These are phyloP conservation scores for Leptodactylus fallax DNA, from an alignment of 2,797 vertebrate genomes.

Conservation along the genomic window DNA sequence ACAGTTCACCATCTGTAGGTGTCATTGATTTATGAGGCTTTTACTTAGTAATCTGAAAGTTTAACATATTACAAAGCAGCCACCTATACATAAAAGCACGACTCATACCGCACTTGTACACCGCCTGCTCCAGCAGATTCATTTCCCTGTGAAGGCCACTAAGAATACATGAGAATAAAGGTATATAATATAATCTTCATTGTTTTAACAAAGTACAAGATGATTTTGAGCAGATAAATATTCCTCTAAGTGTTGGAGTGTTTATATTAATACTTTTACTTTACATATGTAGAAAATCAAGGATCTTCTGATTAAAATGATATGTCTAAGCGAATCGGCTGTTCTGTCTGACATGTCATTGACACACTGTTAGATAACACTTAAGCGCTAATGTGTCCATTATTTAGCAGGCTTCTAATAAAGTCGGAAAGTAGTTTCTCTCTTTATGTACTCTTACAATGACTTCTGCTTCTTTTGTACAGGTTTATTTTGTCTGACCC, in stretches of 20 bases:
- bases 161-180: neutral
- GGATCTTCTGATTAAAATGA: neutral
- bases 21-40: neutral
- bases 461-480: neutral
- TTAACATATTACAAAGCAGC: neutral
- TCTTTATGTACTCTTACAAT: neutral
- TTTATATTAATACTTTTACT: neutral
- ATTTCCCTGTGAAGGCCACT: neutral
- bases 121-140: neutral
- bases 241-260: neutral
- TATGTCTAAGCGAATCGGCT: too few species aligned
- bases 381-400: neutral
- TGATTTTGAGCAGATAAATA: neutral
- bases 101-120: neutral
- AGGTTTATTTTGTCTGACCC: neutral
- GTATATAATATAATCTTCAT: neutral
- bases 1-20: neutral
- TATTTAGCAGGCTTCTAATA: neutral
- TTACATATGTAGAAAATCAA: neutral
- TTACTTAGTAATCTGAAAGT: neutral
- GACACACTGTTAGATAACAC: neutral
- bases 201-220: neutral
- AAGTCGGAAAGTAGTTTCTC: neutral
- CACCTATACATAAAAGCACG: neutral
- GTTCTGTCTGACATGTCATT: neutral